These are phyloP conservation scores for Oxycera nigricornis DNA, from an alignment of 2,888 invertebrate genomes.

Conservation along the genomic window DNA sequence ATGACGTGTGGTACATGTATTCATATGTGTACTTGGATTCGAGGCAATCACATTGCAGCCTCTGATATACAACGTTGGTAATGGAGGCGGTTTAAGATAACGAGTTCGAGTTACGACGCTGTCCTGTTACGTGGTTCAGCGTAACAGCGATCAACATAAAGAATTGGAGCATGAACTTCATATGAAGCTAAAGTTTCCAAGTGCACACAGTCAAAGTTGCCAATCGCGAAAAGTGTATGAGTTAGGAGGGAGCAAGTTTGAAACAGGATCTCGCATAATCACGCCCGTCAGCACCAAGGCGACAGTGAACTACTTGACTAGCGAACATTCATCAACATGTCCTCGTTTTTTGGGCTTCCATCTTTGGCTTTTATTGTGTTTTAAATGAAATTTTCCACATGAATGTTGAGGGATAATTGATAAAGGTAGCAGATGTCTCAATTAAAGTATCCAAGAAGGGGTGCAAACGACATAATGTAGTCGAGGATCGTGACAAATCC, in stretches of 20 bases:
- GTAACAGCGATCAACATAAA: not conserved
- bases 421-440: no score
- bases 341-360: no score
- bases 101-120: not conserved
- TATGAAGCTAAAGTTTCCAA: not conserved
- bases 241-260: not conserved
- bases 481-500: no score
- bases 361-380: no score
- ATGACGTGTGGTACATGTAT: not conserved
- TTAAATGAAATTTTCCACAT: no score
- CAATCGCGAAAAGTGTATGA: not conserved
- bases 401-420: no score
- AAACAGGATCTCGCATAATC: not conserved
- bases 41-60: not conserved
- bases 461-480: no score
- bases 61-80: not conserved
- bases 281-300: not conserved
- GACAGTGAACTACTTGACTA: no score
- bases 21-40: not conserved
- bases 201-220: not conserved
- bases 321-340: no score
- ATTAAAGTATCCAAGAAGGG: no score
- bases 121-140: not conserved
- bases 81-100: not conserved
- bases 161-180: conserved; percentile 9